Evolutionary conservation across 64 coral and sea anemone genomes (phyloP).

Genomic region (Pocillopora verrucosa): DNA sequence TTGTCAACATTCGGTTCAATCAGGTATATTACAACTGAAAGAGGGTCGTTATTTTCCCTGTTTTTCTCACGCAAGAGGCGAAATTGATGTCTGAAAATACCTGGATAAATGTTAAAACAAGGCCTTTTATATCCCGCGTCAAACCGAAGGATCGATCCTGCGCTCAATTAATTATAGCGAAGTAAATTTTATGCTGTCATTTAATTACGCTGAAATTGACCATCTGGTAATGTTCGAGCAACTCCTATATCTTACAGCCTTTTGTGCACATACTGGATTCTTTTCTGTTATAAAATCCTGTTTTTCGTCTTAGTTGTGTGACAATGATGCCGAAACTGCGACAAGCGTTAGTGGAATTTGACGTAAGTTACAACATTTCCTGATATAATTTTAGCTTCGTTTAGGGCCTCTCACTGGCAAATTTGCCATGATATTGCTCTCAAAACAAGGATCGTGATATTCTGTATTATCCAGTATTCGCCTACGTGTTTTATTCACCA

Average conservation of each 20-base stretch:
- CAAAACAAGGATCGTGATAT: too few relatives aligned
- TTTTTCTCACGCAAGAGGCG: not conserved
- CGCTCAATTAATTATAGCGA: too few relatives aligned
- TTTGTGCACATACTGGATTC: not conserved
- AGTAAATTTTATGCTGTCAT: too few relatives aligned
- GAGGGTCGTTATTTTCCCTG: not conserved
- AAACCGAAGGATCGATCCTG: too few relatives aligned
- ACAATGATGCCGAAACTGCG: conserved; percentile 95
- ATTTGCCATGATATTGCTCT: too few relatives aligned
- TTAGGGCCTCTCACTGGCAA: too few relatives aligned
- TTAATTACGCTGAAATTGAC: not conserved
- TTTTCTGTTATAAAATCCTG: not conserved
- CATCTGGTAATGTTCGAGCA: not conserved
- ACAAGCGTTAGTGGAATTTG: conserved; percentile 99
- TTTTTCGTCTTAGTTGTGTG: conserved; percentile 77
- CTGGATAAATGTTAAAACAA: too few relatives aligned
- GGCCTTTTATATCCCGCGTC: too few relatives aligned
- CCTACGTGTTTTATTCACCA: not conserved
- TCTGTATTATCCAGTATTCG: not conserved
- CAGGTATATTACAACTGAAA: conserved; percentile 27
- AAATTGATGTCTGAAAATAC: too few relatives aligned
- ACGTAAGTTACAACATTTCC: conserved; percentile 47
- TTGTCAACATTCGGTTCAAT: conserved; percentile 73
- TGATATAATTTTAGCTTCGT: too few relatives aligned
- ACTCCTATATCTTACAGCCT: not conserved